phyloP scores from a whole-genome alignment of 2,888 invertebrate genomes.

The Pristionchus japonicus region DNA sequence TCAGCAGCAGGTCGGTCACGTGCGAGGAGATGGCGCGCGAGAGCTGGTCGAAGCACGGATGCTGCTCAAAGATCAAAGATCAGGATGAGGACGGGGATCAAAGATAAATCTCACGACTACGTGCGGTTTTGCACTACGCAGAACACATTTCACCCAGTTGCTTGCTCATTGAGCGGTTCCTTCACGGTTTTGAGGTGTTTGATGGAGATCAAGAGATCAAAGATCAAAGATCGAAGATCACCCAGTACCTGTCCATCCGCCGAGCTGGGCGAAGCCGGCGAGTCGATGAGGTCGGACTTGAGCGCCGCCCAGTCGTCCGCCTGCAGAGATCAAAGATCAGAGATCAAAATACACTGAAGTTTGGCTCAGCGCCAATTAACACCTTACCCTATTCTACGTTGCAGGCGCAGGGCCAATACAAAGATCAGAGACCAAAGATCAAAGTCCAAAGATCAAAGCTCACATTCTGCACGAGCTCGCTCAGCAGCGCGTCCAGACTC shows the following conservation, averaged over 20 bases:
- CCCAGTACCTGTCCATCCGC: slow-evolving; percentile 37
- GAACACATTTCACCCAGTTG: background rate
- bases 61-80: slow-evolving; percentile 20
- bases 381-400: background rate
- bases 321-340: slow-evolving; percentile 35
- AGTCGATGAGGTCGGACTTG: slow-evolving; percentile 42
- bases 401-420: no score
- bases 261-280: slow-evolving; percentile 35
- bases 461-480: slow-evolving; percentile 26
- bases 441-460: slow-evolving; percentile 15
- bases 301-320: slow-evolving; percentile 42
- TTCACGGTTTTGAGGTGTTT: background rate
- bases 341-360: background rate
- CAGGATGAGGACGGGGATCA: no score
- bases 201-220: background rate
- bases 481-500: slow-evolving; percentile 37
- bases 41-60: slow-evolving; percentile 49
- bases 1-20: slow-evolving; percentile 44
- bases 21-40: slow-evolving; percentile 46
- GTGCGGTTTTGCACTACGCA: background rate
- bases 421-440: slow-evolving; percentile 13
- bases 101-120: background rate
- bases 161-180: background rate
- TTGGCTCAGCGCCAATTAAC: no score
- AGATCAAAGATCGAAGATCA: slow-evolving; percentile 5